A percentile compares a stretch with the other conserved stretches of the same genome.
These are phyloP conservation scores for Trichomycterus rosablanca DNA, from an alignment of 2,113 vertebrate genomes.

Conservation along the genomic window DNA sequence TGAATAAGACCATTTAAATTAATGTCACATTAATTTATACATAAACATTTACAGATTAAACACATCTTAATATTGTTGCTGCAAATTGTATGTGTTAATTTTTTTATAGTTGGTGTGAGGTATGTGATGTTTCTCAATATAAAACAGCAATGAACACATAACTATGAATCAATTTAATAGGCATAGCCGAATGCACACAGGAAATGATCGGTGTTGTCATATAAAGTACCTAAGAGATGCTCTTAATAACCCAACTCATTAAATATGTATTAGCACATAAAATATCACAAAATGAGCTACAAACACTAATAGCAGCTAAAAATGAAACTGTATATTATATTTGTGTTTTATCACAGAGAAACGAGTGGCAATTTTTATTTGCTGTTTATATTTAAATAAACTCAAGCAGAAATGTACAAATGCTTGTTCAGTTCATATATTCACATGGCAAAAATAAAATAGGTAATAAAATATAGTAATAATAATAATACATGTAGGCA, in stretches of 20 bases:
- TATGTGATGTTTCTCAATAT: not conserved
- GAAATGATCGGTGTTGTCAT: slow-evolving; percentile 20
- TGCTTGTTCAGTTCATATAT: no score
- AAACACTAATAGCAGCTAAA: slow-evolving; percentile 22
- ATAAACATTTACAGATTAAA: no score
- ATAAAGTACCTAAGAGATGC: slow-evolving; percentile 18
- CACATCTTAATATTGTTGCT: no score
- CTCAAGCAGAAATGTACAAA: no score
- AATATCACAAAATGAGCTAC: slow-evolving; percentile 24
- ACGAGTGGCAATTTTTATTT: slow-evolving; percentile 1
- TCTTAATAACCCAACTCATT: slow-evolving; percentile 26
- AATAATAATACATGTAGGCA: no score
- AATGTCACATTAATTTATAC: no score
- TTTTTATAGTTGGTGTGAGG: no score
- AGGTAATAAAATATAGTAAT: no score
- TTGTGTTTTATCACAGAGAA: not conserved
- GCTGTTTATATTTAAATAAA: no score
- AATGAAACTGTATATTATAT: not conserved
- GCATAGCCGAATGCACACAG: not conserved
- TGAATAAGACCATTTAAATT: no score
- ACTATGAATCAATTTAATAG: slow-evolving; percentile 3
- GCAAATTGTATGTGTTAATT: no score
- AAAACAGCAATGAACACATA: slow-evolving; percentile 2
- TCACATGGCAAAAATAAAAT: no score
- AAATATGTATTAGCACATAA: slow-evolving; percentile 35